Evolutionary conservation across 2,888 invertebrate genomes (phyloP).

Genomic region (Morinoia aosen): DNA sequence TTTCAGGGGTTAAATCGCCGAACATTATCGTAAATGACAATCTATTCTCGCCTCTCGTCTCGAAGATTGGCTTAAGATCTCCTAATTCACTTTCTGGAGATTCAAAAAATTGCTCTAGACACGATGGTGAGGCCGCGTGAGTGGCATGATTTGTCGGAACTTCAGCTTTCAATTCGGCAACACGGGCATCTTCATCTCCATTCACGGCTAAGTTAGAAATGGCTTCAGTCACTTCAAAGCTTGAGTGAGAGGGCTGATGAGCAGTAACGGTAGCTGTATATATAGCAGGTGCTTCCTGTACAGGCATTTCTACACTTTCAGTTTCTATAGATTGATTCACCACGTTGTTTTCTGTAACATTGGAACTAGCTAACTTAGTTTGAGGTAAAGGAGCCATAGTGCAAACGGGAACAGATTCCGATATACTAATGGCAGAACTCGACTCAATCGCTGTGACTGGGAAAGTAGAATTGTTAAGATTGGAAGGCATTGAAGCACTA

Average conservation of each 20-base stretch:
- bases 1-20: background rate
- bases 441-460: background rate
- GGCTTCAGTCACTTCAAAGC: background rate
- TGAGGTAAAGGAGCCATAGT: background rate
- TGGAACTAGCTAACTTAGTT: background rate
- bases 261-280: constrained; percentile 19
- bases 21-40: background rate
- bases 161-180: background rate
- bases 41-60: background rate
- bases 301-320: background rate
- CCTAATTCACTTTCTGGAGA: background rate
- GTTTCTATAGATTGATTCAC: background rate
- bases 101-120: background rate
- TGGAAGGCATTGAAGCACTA: background rate
- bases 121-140: background rate
- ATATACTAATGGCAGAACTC: background rate
- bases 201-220: background rate
- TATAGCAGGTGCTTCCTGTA: background rate
- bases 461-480: background rate
- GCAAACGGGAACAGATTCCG: background rate
- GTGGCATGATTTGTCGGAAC: background rate
- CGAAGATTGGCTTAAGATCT: constrained; percentile 20
- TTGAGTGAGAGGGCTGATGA: background rate
- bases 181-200: background rate
- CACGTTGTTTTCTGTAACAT: background rate